These are phyloP conservation scores for Pollenia griseotomentosa DNA, from an alignment of 2,888 invertebrate genomes.

Conservation along the genomic window DNA sequence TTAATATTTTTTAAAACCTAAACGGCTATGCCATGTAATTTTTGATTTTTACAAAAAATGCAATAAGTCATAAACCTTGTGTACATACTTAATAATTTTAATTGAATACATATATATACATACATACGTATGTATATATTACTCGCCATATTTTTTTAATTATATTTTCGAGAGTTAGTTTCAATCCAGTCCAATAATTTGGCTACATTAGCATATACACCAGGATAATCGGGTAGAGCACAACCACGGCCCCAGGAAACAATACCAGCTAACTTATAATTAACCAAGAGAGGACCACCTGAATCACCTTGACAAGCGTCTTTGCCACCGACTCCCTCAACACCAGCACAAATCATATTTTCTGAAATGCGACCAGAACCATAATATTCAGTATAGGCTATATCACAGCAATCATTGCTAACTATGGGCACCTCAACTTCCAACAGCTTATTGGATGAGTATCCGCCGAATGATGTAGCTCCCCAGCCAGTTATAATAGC, in stretches of 20 bases:
- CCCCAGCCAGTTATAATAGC: conserved; percentile 80
- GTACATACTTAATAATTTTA: no score
- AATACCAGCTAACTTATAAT: conserved; percentile 77
- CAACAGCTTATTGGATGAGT: conserved; percentile 75
- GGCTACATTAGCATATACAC: conserved; percentile 79
- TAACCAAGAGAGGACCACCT: conserved; percentile 79
- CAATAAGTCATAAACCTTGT: no score
- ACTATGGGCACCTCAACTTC: conserved; percentile 77
- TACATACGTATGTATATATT: no score
- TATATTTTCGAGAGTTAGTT: no score
- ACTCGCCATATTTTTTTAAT: no score
- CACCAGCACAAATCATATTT: conserved; percentile 81
- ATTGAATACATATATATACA: no score
- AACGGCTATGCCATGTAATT: no score
- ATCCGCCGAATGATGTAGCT: conserved; percentile 75
- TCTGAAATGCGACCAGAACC: conserved; percentile 74
- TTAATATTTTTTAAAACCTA: no score
- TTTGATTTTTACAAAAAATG: no score
- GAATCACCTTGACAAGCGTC: conserved; percentile 78
- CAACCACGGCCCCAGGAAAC: conserved; percentile 81
- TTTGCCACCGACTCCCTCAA: conserved; percentile 73
- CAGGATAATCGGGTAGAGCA: conserved; percentile 78
- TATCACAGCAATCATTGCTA: conserved; percentile 71
- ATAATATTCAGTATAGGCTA: conserved; percentile 77
- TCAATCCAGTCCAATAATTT: conserved; percentile 76